These are phyloP conservation scores for Lepidotrigona ventralis DNA, from an alignment of 1,140 invertebrate species.

Conservation along the genomic window DNA sequence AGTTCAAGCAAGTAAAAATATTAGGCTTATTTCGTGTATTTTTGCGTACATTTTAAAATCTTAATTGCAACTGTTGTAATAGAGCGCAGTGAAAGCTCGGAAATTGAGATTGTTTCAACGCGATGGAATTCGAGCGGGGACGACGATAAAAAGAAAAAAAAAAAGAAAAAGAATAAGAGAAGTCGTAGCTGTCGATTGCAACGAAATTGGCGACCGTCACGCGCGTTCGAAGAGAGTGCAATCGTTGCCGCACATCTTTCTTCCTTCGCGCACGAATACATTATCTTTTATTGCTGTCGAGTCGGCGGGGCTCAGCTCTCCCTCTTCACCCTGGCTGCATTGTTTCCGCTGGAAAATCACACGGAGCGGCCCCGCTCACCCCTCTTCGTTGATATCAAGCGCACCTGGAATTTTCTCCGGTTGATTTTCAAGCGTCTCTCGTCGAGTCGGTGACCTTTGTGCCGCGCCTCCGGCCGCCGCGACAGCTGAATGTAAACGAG, in stretches of 20 bases:
- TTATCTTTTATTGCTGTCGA: not conserved
- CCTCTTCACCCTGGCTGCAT: not conserved
- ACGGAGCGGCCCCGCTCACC: not conserved
- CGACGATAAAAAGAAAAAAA: not conserved
- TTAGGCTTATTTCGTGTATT: too few species aligned
- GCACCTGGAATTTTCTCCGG: conserved; percentile 21
- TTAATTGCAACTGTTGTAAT: too few species aligned
- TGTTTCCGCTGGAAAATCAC: conserved; percentile 21
- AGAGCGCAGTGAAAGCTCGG: too few species aligned
- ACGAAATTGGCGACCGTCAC: not conserved
- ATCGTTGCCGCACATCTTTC: conserved; percentile 11
- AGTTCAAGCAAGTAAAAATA: too few species aligned
- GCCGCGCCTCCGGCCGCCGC: conserved; percentile 6
- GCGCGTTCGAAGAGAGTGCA: too few species aligned
- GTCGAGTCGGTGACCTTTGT: conserved; percentile 40
- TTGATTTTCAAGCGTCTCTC: conserved; percentile 28
- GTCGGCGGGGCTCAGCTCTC: not conserved
- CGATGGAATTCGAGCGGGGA: not conserved
- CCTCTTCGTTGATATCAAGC: not conserved
- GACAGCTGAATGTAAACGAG: conserved; percentile 19
- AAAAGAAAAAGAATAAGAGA: too few species aligned
- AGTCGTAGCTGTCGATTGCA: not conserved
- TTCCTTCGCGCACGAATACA: not conserved
- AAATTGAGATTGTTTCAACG: not conserved
- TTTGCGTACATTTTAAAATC: too few species aligned